Evolutionary conservation across 2,888 invertebrate genomes (phyloP).

Genomic region (Limenitis camilla): DNA sequence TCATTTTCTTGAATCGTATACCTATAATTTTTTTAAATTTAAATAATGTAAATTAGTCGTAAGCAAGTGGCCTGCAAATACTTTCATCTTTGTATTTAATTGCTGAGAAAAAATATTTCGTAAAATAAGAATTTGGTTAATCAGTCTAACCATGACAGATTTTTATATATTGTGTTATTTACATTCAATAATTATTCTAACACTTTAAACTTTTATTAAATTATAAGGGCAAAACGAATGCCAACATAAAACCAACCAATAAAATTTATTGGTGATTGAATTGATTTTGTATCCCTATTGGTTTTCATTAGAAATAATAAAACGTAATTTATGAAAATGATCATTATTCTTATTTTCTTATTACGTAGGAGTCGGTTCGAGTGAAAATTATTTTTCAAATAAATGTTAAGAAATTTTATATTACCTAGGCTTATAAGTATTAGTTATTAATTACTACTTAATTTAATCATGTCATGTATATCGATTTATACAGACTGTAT

Average conservation of each 20-base stretch:
- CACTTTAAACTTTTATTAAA: constrained; percentile 11
- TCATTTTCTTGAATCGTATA: too few relatives aligned
- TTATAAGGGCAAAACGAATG: constrained; percentile 15
- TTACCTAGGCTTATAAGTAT: too few relatives aligned
- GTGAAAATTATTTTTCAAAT: too few relatives aligned
- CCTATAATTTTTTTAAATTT: too few relatives aligned
- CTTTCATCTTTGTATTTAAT: too few relatives aligned
- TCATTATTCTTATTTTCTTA: constrained; percentile 1
- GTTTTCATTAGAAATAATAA: constrained; percentile 16
- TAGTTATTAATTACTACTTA: too few relatives aligned
- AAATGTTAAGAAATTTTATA: too few relatives aligned
- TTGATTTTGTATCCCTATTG: constrained; percentile 16
- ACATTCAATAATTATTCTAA: constrained; percentile 13
- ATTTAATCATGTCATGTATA: too few relatives aligned
- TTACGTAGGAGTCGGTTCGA: not conserved
- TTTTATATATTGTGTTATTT: constrained; percentile 1
- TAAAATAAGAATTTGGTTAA: too few relatives aligned
- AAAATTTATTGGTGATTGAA: constrained; percentile 15
- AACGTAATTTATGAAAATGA: constrained; percentile 13
- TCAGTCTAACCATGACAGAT: not conserved
- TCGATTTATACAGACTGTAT: too few relatives aligned
- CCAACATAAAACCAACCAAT: constrained; percentile 16
- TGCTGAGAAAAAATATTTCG: not conserved
- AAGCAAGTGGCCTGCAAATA: too few relatives aligned
- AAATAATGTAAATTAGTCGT: not conserved